A percentile compares a stretch with the other conserved stretches of the same genome.
phyloP scores from a whole-genome alignment of 2,113 vertebrate genomes.

The Sorex araneus region DNA sequence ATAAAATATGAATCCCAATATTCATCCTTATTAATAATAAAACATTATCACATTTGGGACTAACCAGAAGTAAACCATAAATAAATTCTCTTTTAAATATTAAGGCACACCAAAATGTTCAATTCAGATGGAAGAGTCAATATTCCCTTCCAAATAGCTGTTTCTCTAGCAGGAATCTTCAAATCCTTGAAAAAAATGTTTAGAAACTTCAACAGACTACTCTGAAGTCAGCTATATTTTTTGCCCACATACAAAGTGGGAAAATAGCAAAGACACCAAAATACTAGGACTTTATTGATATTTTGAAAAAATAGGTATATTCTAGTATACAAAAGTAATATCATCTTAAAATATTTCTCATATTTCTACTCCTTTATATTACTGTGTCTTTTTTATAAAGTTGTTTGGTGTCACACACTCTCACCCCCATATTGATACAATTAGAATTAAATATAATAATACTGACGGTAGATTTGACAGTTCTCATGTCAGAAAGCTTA shows the following conservation, averaged over 20 bases:
- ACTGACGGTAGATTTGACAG: constrained; percentile 52
- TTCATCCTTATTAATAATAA: constrained; percentile 82
- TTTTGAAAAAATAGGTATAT: no score
- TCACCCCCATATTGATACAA: background rate
- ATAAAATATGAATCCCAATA: constrained; percentile 77
- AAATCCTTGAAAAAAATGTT: constrained; percentile 53
- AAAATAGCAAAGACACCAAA: constrained; percentile 18
- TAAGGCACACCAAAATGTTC: constrained; percentile 56
- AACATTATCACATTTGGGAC: constrained; percentile 57
- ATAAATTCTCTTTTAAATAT: constrained; percentile 67
- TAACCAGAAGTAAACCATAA: constrained; percentile 52
- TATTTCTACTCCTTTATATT: constrained; percentile 7
- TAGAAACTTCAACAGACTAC: background rate
- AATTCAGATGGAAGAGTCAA: constrained; percentile 24
- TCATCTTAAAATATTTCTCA: background rate
- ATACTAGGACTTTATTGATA: background rate
- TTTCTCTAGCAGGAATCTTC: background rate
- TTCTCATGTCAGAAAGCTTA: constrained; percentile 37
- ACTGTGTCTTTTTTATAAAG: background rate
- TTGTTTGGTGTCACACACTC: background rate
- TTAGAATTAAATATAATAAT: no score
- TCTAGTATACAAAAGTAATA: no score
- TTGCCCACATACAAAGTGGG: background rate
- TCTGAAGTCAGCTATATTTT: constrained; percentile 46
- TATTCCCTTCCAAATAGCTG: background rate